Percentiles rank a stretch among this genome's conserved stretches.
Conservation (phyloP, 2,797 vertebrate species). For the Halcyon badia region DNA sequence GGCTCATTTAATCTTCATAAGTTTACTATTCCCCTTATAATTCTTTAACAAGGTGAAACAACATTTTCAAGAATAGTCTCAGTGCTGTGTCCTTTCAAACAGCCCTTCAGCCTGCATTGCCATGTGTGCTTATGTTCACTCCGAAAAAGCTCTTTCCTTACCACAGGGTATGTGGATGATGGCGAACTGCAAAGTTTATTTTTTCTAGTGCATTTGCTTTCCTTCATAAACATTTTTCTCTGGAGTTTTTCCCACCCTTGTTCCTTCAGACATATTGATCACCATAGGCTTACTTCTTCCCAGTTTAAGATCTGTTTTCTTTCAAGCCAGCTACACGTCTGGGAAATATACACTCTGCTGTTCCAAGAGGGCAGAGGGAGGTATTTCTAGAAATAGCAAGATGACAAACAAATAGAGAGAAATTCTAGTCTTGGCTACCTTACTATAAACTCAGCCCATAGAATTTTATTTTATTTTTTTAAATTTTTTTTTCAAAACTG, state of each 20-base stretch:
- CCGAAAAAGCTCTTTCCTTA: background rate
- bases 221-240: background rate
- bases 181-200: background rate
- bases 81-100: background rate
- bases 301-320: conserved; percentile 14
- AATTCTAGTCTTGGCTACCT: conserved; percentile 52
- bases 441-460: conserved; percentile 6
- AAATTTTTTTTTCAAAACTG: background rate
- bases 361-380: conserved; percentile 24
- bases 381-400: conserved; percentile 35
- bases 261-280: conserved; percentile 15
- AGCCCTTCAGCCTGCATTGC: background rate
- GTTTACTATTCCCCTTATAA: background rate
- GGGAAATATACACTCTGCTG: conserved; percentile 5
- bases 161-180: background rate
- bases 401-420: conserved; percentile 41
- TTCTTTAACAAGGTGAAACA: background rate
- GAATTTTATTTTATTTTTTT: background rate
- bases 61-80: background rate
- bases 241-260: background rate
- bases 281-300: background rate
- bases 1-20: background rate
- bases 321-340: conserved; percentile 24
- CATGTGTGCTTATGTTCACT: background rate
- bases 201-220: background rate